These are phyloP conservation scores for Sinocyclocheilus anshuiensis DNA, from an alignment of 2,113 vertebrate species.

Conservation along the genomic window DNA sequence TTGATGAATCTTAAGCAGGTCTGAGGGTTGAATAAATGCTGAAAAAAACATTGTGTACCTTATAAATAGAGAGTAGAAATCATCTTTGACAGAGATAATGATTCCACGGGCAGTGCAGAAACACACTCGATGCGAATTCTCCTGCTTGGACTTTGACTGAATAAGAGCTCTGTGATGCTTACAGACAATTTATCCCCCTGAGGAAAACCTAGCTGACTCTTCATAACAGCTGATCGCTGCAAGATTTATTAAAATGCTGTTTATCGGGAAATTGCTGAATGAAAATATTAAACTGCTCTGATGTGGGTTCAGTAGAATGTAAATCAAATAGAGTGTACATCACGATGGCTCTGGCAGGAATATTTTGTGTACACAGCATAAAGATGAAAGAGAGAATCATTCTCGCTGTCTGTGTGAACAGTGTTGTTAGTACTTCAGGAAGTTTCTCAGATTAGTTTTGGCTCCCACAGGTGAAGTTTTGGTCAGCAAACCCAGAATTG, in stretches of 20 bases:
- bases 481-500: conserved; percentile 31
- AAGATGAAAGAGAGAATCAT: conserved; percentile 30
- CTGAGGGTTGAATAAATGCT: neutral
- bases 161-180: conserved; percentile 43
- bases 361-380: conserved; percentile 28
- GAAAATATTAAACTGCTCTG: conserved; percentile 40
- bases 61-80: neutral
- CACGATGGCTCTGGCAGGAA: neutral
- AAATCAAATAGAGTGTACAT: conserved; percentile 26
- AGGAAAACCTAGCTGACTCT: conserved; percentile 25
- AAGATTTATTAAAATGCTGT: conserved; percentile 33
- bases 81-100: conserved; percentile 25
- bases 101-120: conserved; percentile 13
- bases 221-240: conserved; percentile 41
- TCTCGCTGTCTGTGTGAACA: neutral
- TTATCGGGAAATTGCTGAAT: conserved; percentile 38
- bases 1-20: neutral
- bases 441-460: conserved; percentile 30
- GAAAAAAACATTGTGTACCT: neutral
- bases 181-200: conserved; percentile 35
- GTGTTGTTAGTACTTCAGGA: conserved; percentile 3
- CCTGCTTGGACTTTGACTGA: conserved; percentile 28
- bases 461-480: conserved; percentile 38
- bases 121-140: conserved; percentile 2
- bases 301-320: conserved; percentile 15